Percentiles rank a stretch among this genome's conserved stretches.
Conservation (phyloP, 2,113 vertebrate species). For the Corynorhinus townsendii region DNA sequence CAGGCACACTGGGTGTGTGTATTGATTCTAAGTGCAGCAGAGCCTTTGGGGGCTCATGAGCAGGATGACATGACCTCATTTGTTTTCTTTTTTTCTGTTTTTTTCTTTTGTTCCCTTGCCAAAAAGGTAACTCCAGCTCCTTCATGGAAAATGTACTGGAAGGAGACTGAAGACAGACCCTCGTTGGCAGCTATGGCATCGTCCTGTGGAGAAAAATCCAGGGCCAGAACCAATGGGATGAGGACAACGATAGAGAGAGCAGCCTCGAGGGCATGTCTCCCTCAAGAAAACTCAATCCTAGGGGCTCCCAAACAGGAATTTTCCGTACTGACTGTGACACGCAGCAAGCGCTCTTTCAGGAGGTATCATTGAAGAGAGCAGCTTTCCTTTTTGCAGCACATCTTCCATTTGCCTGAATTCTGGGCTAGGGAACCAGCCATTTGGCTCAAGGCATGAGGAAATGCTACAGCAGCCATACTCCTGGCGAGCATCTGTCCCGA, state of each 20-base stretch:
- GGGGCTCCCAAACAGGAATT: not conserved
- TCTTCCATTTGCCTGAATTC: not conserved
- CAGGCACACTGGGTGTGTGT: not conserved
- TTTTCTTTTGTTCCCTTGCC: not conserved
- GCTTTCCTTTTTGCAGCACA: not conserved
- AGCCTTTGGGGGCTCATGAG: not conserved
- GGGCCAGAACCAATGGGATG: not conserved
- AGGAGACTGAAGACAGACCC: not conserved
- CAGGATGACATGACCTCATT: not conserved
- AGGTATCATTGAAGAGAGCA: not conserved
- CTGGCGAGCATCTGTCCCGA: not conserved
- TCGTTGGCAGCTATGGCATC: not conserved
- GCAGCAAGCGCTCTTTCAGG: not conserved
- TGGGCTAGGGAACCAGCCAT: not conserved
- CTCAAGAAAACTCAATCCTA: not conserved
- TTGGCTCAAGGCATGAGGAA: not conserved
- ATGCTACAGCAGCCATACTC: not conserved
- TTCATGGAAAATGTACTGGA: not conserved
- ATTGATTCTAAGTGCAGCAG: not conserved
- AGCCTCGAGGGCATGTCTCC: not conserved
- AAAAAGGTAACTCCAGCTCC: not conserved
- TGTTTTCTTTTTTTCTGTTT: not conserved
- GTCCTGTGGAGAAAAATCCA: not conserved
- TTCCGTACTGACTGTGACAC: not conserved
- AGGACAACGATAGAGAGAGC: too few relatives aligned